A percentile compares a stretch with the other conserved stretches of the same genome.
These are phyloP conservation scores for Lydus trimaculatus DNA, from an alignment of 2,888 invertebrate genomes.

Conservation along the genomic window DNA sequence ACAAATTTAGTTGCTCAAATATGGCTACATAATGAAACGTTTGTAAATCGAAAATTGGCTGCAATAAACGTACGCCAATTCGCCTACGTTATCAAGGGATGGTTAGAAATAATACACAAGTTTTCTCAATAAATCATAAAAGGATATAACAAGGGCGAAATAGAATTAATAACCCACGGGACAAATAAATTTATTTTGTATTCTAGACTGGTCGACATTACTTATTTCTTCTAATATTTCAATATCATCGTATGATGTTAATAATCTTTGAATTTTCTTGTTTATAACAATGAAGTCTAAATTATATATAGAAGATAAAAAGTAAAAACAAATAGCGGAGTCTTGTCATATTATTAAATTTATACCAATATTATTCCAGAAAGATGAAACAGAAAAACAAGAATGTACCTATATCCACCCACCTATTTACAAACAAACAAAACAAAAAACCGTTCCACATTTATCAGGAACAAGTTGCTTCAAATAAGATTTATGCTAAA, in stretches of 20 bases:
- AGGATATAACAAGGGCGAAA: neutral
- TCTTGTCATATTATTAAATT: neutral
- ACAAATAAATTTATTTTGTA: slow-evolving; percentile 1
- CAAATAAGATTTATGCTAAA: slow-evolving; percentile 3
- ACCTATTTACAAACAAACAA: neutral
- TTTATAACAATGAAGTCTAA: neutral
- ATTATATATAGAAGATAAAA: no score
- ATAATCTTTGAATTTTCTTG: neutral
- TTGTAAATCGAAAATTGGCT: neutral
- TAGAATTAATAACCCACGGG: slow-evolving; percentile 3
- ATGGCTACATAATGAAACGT: no score
- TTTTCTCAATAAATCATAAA: neutral
- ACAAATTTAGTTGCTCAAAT: no score
- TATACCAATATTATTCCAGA: neutral
- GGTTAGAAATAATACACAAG: neutral
- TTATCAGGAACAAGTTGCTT: neutral
- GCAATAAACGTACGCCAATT: neutral
- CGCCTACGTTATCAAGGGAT: neutral
- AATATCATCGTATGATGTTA: neutral
- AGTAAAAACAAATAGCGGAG: neutral
- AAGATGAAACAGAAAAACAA: neutral
- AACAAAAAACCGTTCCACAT: neutral
- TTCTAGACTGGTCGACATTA: neutral
- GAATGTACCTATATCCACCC: neutral
- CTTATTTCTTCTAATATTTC: neutral